Evolutionary conservation across 2,113 vertebrate species (phyloP).

Genomic region (Syngnathus typhle): DNA sequence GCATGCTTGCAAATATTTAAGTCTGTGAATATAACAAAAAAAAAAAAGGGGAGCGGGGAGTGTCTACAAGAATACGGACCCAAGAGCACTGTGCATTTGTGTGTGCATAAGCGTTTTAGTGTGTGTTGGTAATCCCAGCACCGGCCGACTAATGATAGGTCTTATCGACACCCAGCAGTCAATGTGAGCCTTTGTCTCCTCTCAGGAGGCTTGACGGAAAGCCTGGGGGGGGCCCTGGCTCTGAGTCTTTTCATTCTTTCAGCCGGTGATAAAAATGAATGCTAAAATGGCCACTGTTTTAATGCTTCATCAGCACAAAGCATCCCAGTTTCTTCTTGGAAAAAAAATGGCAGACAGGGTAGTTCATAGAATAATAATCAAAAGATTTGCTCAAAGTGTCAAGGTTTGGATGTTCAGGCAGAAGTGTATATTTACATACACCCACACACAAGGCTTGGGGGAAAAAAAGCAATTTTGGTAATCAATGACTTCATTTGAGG

Average conservation of each 20-base stretch:
- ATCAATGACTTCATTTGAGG: no score
- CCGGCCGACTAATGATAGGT: conserved; percentile 67
- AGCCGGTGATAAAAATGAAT: conserved; percentile 51
- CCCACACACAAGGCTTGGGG: no score
- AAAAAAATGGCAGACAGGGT: conserved; percentile 2
- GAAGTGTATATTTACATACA: no score
- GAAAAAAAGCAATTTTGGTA: no score
- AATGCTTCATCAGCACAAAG: conserved; percentile 45
- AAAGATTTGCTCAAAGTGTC: not conserved
- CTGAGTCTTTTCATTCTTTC: conserved; percentile 61
- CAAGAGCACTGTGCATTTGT: conserved; percentile 22
- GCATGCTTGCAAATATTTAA: conserved; percentile 40
- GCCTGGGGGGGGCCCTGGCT: conserved; percentile 61
- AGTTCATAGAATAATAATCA: not conserved
- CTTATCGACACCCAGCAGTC: conserved; percentile 69
- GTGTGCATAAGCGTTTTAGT: conserved; percentile 28
- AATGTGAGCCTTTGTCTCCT: conserved; percentile 67
- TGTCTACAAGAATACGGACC: conserved; percentile 39
- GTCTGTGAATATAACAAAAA: conserved; percentile 25
- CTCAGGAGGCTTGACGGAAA: conserved; percentile 59
- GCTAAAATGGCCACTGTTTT: conserved; percentile 49
- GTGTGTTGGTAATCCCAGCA: conserved; percentile 60
- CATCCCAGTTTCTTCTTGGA: conserved; percentile 8
- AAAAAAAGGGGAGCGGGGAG: conserved; percentile 13
- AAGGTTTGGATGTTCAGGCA: not conserved